Evolutionary conservation across 2,113 vertebrate genomes (phyloP).

Genomic region (Brachionichthys hirsutus): DNA sequence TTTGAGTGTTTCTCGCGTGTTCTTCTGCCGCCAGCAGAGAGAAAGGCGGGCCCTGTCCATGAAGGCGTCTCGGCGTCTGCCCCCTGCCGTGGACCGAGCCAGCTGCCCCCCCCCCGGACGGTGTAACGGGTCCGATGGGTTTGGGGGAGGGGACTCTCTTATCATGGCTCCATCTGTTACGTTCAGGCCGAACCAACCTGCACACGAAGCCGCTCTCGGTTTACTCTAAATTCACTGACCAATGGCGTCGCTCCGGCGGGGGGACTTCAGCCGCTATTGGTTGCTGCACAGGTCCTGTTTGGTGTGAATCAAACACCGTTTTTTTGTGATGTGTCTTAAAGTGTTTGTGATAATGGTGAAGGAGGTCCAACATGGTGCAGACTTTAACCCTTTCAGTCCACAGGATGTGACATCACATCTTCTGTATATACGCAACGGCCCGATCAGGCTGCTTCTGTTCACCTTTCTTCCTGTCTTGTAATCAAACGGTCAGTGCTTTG

Average conservation of each 20-base stretch:
- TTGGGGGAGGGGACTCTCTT: conserved; percentile 9
- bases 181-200: conserved; percentile 36
- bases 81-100: conserved; percentile 22
- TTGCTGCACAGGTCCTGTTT: conserved; percentile 21
- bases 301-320: conserved; percentile 16
- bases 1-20: no score
- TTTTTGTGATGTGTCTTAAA: conserved; percentile 11
- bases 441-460: conserved; percentile 20
- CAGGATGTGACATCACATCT: conserved; percentile 6
- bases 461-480: conserved; percentile 21
- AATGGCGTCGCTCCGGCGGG: conserved; percentile 18
- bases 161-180: conserved; percentile 50
- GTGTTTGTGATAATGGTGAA: not conserved
- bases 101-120: conserved; percentile 32
- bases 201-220: conserved; percentile 37
- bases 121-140: conserved; percentile 22
- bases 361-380: conserved; percentile 34
- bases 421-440: conserved; percentile 40
- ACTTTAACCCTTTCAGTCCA: conserved; percentile 17
- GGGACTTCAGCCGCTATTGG: conserved; percentile 15
- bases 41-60: conserved; percentile 20
- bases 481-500: conserved; percentile 33
- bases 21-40: conserved; percentile 13
- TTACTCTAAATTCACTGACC: conserved; percentile 24
- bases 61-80: conserved; percentile 47